These are phyloP conservation scores for Lasioglossum malachurum DNA, from an alignment of 2,888 invertebrate genomes.

Conservation along the genomic window DNA sequence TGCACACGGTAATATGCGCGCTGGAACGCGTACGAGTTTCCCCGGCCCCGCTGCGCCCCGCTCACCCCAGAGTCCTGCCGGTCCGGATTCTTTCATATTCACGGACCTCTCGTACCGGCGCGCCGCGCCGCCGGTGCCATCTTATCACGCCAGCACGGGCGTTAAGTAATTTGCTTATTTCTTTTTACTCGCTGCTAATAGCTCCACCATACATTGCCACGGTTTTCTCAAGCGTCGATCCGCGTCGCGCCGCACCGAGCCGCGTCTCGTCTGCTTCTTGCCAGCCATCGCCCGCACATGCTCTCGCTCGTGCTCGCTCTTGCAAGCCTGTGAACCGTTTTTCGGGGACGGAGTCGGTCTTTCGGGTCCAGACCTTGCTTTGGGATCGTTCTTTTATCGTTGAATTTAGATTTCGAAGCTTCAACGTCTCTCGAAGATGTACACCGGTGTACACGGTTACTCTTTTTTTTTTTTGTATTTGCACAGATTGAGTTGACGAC, in stretches of 20 bases:
- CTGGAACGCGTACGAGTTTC: slow-evolving; percentile 52
- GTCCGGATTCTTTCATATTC: slow-evolving; percentile 62
- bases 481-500: neutral
- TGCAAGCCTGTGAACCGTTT: neutral
- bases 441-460: neutral
- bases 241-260: neutral
- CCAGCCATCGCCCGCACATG: neutral
- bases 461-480: neutral
- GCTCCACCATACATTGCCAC: slow-evolving; percentile 56
- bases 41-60: neutral
- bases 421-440: neutral
- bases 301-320: neutral
- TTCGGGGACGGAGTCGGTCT: neutral
- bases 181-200: slow-evolving; percentile 63
- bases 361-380: neutral
- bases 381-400: neutral
- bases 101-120: slow-evolving; percentile 47
- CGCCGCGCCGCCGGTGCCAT: slow-evolving; percentile 45
- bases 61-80: slow-evolving; percentile 35
- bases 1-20: slow-evolving; percentile 70
- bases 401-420: neutral
- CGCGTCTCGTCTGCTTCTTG: neutral
- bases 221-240: slow-evolving; percentile 54
- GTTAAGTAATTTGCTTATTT: slow-evolving; percentile 75
- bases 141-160: slow-evolving; percentile 54